A percentile compares a stretch with the other conserved stretches of the same genome.
phyloP scores from a whole-genome alignment of 2,113 vertebrate genomes.

The Plestiodon gilberti region DNA sequence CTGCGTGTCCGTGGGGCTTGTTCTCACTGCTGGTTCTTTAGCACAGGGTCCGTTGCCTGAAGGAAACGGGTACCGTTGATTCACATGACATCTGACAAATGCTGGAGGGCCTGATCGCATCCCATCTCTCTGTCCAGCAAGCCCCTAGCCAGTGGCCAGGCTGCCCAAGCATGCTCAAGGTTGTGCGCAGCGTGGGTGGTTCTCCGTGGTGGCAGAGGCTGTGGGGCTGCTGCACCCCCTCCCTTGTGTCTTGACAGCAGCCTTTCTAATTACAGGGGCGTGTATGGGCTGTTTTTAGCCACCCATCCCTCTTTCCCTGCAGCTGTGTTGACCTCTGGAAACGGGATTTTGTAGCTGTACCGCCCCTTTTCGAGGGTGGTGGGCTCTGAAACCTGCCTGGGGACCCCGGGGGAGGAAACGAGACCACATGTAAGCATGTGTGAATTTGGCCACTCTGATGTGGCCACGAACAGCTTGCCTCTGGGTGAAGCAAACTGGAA shows the following conservation, averaged over 20 bases:
- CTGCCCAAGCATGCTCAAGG: not conserved
- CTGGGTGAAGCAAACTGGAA: not conserved
- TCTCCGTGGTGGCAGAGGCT: not conserved
- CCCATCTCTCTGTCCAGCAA: too few species aligned
- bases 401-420: not conserved
- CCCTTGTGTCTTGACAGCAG: not conserved
- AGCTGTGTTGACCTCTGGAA: not conserved
- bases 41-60: not conserved
- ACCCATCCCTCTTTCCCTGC: not conserved
- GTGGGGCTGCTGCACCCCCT: constrained; percentile 38
- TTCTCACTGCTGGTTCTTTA: too few species aligned
- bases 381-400: not conserved
- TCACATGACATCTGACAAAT: not conserved
- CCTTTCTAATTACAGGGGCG: constrained; percentile 34
- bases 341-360: not conserved
- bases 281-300: constrained; percentile 43
- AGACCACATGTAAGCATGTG: not conserved
- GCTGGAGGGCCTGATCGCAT: not conserved
- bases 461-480: not conserved
- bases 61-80: too few species aligned
- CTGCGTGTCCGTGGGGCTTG: not conserved
- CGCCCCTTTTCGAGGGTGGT: not conserved
- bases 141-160: not conserved
- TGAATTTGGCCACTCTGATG: not conserved
- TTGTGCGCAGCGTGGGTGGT: not conserved